phyloP scores from a whole-genome alignment of 2,113 vertebrate genomes.

The Oncorhynchus tshawytscha region DNA sequence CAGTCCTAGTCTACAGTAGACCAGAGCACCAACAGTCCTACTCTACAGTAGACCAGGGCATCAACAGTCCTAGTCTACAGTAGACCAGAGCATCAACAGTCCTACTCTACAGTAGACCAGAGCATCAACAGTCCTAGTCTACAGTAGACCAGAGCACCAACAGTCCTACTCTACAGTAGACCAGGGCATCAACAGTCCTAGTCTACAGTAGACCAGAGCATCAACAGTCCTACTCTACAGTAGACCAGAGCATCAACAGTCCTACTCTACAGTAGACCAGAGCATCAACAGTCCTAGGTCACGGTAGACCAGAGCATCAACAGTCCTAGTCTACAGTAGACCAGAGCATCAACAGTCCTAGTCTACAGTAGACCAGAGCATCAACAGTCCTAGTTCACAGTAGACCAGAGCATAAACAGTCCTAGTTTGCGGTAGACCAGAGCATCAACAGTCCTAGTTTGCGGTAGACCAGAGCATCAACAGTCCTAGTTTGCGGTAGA shows the following conservation, averaged over 20 bases:
- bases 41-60: conserved; percentile 2
- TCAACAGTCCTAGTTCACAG: too few relatives aligned
- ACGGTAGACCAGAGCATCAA: too few relatives aligned
- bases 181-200: not conserved
- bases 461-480: too few relatives aligned
- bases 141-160: too few relatives aligned
- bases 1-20: not conserved
- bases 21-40: not conserved
- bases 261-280: not conserved
- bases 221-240: not conserved
- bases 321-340: conserved; percentile 2
- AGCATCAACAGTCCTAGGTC: conserved; percentile 1
- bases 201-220: not conserved
- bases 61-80: conserved; percentile 30
- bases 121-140: not conserved
- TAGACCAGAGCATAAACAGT: too few relatives aligned
- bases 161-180: not conserved
- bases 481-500: too few relatives aligned
- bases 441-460: too few relatives aligned
- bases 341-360: conserved; percentile 25
- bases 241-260: not conserved
- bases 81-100: not conserved
- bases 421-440: too few relatives aligned
- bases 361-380: too few relatives aligned
- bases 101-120: not conserved